Percentiles rank a stretch among this genome's conserved stretches.
Evolutionary conservation across 1,140 invertebrate species (phyloP).

Genomic region (Eumaeus atala): DNA sequence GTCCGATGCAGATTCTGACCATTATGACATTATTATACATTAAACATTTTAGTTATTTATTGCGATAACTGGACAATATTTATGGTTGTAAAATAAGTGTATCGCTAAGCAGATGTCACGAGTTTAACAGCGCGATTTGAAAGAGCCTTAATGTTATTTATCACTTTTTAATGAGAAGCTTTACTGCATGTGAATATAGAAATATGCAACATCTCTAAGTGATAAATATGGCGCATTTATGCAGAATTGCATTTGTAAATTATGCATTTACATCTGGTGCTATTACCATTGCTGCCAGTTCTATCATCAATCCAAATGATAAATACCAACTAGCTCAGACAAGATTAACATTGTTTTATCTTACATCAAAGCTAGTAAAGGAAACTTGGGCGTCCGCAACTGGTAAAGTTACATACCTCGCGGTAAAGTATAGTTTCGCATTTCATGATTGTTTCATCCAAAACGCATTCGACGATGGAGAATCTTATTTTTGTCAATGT

Average conservation of each 20-base stretch:
- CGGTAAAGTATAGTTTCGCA: too few species aligned
- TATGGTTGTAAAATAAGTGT: slow-evolving; percentile 44
- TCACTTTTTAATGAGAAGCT: slow-evolving; percentile 58
- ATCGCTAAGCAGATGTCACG: slow-evolving; percentile 49
- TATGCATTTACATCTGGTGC: too few species aligned
- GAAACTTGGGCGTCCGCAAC: too few species aligned
- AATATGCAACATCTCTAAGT: neutral
- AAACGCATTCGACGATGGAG: too few species aligned
- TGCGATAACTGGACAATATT: slow-evolving; percentile 49
- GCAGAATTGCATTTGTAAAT: neutral
- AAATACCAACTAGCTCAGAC: too few species aligned
- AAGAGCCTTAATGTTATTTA: slow-evolving; percentile 67
- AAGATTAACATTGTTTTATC: too few species aligned
- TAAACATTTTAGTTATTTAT: slow-evolving; percentile 37
- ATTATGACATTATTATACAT: slow-evolving; percentile 36
- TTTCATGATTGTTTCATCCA: too few species aligned
- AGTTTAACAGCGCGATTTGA: slow-evolving; percentile 46
- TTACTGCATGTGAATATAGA: slow-evolving; percentile 12
- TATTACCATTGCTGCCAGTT: too few species aligned
- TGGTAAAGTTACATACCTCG: too few species aligned
- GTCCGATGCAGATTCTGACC: slow-evolving; percentile 29
- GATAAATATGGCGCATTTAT: neutral
- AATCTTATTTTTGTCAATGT: too few species aligned
- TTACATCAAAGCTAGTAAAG: too few species aligned
- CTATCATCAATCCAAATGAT: too few species aligned